Base-by-base conservation (phyloP, 92 coral and sea anemone species). In the Parazoanthus darwini region DNA sequence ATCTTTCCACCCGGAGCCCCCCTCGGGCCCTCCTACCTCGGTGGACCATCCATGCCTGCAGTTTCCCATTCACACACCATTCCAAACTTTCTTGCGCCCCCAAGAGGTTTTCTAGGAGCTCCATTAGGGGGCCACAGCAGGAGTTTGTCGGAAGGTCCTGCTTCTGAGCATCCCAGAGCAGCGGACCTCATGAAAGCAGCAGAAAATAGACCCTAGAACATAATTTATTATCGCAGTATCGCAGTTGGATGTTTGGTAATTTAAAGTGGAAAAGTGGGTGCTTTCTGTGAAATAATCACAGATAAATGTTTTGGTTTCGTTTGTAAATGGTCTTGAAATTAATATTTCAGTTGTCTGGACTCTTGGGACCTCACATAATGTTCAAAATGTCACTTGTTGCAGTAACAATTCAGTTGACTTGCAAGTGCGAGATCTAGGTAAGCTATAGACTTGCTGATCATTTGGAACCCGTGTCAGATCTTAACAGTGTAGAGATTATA, bases 1-100 rank as follows among this genome's bases (percentile, higher is more conserved):
- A 86, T 95, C 82, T 95, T 93, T 67, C 79, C 95, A 20, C 95
- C 95, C 14, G 95, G 95, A 2, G 84, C 81, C 29, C 89, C 95
- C 56, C 78, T 93, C 23, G 90, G 88, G 58, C 78, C 82, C 78
- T 92, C 92, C 13, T 95, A 89, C 88, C 91, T 92, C 38, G 48
- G 86, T 66, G 98, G 94, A 15, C 87, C 98, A 46, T 93, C 98
- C 71, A 92, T 93, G 98, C 89, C 98, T 86, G 90, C 96, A 71
- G 98, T 92, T 14, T 82, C 98, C 38, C 98, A 95, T 87, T 94
- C 98, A 50, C 94, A 92, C 73, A 88, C 90, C 44, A 86, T 93
- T 20, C 92, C 93, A 42, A 89, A 90, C n/a, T 93, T 90, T 89
- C 81, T 92, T 38, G 79, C 94, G 29, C 90, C 84, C 88, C 20